Percentiles rank a stretch among this genome's conserved stretches.
These are phyloP conservation scores for Siphlonurus alternatus DNA, from an alignment of 2,888 invertebrate species.

Conservation along the genomic window DNA sequence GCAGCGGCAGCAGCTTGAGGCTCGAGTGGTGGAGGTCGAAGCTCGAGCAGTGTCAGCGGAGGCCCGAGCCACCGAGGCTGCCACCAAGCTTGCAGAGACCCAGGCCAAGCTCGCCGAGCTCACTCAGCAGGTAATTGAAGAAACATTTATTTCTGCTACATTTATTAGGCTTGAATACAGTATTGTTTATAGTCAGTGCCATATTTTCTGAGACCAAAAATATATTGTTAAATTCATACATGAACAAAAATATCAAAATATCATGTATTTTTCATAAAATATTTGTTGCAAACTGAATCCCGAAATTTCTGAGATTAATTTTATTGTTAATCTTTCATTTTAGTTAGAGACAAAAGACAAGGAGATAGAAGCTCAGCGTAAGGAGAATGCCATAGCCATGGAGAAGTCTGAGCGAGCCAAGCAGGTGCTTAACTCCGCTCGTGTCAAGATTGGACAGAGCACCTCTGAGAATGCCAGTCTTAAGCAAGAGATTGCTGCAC, in stretches of 20 bases:
- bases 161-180: not conserved
- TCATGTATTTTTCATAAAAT: too few relatives aligned
- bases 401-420: conserved; percentile 49
- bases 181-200: conserved; percentile 27
- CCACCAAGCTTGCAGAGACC: conserved; percentile 2
- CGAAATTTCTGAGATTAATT: too few relatives aligned
- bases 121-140: not conserved
- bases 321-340: conserved; percentile 1
- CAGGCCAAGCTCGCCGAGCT: conserved; percentile 1
- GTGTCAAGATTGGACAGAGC: conserved; percentile 51
- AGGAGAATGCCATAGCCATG: conserved; percentile 38
- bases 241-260: too few relatives aligned
- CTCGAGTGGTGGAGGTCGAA: conserved; percentile 26
- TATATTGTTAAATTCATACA: too few relatives aligned
- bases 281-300: too few relatives aligned
- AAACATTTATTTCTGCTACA: not conserved
- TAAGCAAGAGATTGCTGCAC: conserved; percentile 33
- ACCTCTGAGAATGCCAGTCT: conserved; percentile 49
- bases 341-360: conserved; percentile 22
- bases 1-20: conserved; percentile 23
- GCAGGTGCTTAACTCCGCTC: conserved; percentile 52
- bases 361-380: conserved; percentile 46
- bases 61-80: conserved; percentile 27
- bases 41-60: conserved; percentile 28
- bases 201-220: too few relatives aligned